These are phyloP conservation scores for Idaea straminata DNA, from an alignment of 2,888 invertebrate genomes.

Conservation along the genomic window DNA sequence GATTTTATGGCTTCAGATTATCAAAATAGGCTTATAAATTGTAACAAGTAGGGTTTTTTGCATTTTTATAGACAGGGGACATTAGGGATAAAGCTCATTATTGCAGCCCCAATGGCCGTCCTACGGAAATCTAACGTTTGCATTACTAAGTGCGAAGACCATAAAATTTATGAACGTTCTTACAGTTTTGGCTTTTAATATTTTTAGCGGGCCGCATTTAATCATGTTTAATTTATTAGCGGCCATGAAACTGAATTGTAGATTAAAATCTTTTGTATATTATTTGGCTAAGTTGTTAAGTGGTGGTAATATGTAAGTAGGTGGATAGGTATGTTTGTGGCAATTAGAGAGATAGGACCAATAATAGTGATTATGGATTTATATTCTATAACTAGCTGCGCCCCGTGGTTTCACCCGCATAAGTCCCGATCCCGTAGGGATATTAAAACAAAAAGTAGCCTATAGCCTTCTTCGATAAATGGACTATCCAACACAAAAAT, in stretches of 20 bases:
- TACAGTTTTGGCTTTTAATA: neutral
- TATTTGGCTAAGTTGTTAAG: too few species aligned
- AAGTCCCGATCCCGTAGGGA: too few species aligned
- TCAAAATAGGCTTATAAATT: slow-evolving; percentile 4
- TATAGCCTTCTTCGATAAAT: too few species aligned
- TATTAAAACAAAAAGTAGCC: too few species aligned
- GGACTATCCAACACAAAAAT: too few species aligned
- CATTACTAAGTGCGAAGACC: neutral
- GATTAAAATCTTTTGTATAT: neutral
- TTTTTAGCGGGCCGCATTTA: neutral
- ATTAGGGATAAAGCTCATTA: slow-evolving; percentile 1
- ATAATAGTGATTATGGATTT: too few species aligned
- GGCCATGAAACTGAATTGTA: neutral
- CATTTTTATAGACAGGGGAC: slow-evolving; percentile 1
- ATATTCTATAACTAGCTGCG: too few species aligned
- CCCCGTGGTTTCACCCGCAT: too few species aligned
- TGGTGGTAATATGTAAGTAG: too few species aligned
- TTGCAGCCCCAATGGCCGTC: neutral
- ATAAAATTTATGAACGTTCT: neutral
- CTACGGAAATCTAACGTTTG: neutral
- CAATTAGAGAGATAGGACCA: too few species aligned
- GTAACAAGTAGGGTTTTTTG: neutral
- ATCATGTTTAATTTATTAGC: neutral
- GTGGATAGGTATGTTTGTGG: too few species aligned
- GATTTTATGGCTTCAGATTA: neutral